Evolutionary conservation across 2,797 vertebrate species (phyloP).

Genomic region (Sebastes nivosus): DNA sequence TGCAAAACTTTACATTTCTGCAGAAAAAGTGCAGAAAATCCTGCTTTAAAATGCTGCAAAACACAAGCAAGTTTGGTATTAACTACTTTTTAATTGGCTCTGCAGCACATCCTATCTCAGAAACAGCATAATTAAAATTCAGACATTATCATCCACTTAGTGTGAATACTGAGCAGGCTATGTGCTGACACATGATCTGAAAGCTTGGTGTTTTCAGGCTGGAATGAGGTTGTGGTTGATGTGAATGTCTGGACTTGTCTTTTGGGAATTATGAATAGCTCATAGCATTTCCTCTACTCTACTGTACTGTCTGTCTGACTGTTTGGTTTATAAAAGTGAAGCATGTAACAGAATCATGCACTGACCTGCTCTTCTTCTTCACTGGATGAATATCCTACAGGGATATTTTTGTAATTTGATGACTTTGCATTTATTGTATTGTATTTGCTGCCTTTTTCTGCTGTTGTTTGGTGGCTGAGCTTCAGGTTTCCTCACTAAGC

Average conservation of each 20-base stretch:
- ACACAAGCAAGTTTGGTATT: too few relatives aligned
- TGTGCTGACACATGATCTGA: slow-evolving; percentile 16
- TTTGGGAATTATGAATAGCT: slow-evolving; percentile 18
- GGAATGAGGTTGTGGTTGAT: slow-evolving; percentile 48
- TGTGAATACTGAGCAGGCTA: background rate
- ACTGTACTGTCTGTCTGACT: background rate
- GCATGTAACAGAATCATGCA: background rate
- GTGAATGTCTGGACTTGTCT: slow-evolving; percentile 59
- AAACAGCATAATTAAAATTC: background rate
- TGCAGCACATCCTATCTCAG: too few relatives aligned
- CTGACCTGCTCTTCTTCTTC: background rate
- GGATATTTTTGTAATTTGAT: background rate
- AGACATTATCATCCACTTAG: background rate
- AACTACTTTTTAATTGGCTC: background rate
- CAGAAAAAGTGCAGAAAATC: background rate
- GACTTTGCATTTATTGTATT: background rate
- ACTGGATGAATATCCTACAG: background rate
- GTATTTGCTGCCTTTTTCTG: background rate
- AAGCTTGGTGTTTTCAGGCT: background rate
- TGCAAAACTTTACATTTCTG: background rate
- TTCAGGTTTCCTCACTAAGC: background rate
- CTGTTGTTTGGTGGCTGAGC: background rate
- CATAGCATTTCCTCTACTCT: slow-evolving; percentile 1
- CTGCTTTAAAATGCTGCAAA: background rate
- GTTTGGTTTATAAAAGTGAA: background rate